Base-by-base conservation (phyloP, 1,140 invertebrate genomes). In the Danaus plexippus region DNA sequence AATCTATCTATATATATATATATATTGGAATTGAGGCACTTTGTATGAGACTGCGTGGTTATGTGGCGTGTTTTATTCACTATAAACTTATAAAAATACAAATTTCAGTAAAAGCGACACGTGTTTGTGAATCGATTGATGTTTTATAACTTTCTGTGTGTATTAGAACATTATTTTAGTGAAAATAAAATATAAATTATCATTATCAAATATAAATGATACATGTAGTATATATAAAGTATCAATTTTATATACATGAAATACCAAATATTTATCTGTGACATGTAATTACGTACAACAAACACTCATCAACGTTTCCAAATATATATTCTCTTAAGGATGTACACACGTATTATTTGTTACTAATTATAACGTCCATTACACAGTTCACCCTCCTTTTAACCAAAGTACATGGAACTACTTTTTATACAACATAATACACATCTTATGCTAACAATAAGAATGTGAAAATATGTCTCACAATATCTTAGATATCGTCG, bases 381-480 rank as follows among this genome's bases (percentile, higher is more conserved):
- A 86, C 81, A 84, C 71, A 77, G 69, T 64, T 77, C 70, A 79
- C 74, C 80, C 77, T 82, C 65, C 67, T 71, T 74, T 80, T 78
- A 82, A 75, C 73, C 77, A 71, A 80, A 82, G 77, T 77, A 82
- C 71, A 76, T 61, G 78, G 78, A 81, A 82, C 72, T 78, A 82
- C 73, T 73, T 79, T 82, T 80, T 80, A 87, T 75, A 86, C 77
- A 87, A 85, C 83, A 86, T 32, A 32, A 32, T 32, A 84, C 42
- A 45, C 44, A 81, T 71, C 79, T 85, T 86, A 86, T 43, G 22
- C 77, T 84, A 83, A n/a, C n/a, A n/a, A n/a, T n/a, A n/a, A 69
- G 69, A 81, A 83, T 86, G 83, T 84, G 83, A 86, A 86, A 86
- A 86, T 80, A 83, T 83, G 80, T 80, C 74, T 76, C 73, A 78